Evolutionary conservation across 2,797 vertebrate species (phyloP).

Genomic region (Siniperca undulata): DNA sequence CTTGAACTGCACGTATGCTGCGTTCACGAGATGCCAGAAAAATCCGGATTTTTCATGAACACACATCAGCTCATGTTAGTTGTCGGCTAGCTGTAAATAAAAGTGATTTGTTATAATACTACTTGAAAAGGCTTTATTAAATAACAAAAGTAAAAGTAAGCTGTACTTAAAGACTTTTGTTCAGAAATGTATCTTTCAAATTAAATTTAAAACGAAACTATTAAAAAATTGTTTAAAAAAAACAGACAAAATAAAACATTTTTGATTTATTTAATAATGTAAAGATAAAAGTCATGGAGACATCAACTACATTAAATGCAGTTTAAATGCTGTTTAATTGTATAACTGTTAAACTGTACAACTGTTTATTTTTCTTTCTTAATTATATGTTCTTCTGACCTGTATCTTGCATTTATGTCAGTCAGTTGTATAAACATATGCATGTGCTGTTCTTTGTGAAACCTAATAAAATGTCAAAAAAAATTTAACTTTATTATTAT

Average conservation of each 20-base stretch:
- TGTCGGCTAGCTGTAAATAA: no score
- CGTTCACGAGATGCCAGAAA: conserved; percentile 11
- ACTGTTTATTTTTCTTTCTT: not conserved
- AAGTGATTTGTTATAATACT: no score
- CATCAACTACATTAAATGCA: not conserved
- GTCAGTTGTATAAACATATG: not conserved
- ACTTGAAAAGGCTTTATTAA: not conserved
- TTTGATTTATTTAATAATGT: not conserved
- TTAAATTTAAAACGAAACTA: not conserved
- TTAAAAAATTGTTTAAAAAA: no score
- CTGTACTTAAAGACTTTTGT: not conserved
- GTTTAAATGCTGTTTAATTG: not conserved
- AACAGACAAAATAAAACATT: no score
- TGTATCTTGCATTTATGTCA: not conserved
- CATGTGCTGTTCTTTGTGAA: not conserved
- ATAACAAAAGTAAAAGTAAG: not conserved
- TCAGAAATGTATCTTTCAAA: not conserved
- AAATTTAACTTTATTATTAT: not conserved
- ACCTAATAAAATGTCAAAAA: not conserved
- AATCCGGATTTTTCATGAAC: not conserved
- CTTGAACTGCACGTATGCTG: conserved; percentile 40
- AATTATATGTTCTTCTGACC: not conserved
- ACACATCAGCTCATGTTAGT: not conserved
- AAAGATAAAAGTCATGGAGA: not conserved
- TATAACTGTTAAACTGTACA: not conserved